Evolutionary conservation across 1,140 invertebrate species (phyloP).

Genomic region (Megathymus violae): DNA sequence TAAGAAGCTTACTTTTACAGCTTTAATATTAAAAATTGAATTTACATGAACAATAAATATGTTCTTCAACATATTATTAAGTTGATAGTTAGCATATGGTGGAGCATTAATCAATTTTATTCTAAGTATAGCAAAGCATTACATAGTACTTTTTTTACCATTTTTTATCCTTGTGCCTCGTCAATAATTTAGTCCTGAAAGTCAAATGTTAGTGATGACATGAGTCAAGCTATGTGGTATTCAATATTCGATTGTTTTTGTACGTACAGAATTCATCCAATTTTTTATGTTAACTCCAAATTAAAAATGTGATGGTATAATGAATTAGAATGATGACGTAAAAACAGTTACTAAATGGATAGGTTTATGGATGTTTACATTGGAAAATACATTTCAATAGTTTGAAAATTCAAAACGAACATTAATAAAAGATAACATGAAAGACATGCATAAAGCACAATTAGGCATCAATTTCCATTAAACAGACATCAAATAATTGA

Average conservation of each 20-base stretch:
- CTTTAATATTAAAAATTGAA: background rate
- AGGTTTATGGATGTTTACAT: background rate
- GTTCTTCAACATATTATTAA: slow-evolving; percentile 8
- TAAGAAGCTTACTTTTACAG: too few relatives aligned
- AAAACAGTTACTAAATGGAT: background rate
- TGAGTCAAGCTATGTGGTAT: slow-evolving; percentile 59
- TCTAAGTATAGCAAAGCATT: slow-evolving; percentile 62
- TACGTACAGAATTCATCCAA: slow-evolving; percentile 9
- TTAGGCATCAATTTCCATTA: slow-evolving; percentile 23
- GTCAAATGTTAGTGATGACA: slow-evolving; percentile 80
- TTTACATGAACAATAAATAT: background rate
- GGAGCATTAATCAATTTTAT: slow-evolving; percentile 52
- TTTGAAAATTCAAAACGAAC: slow-evolving; percentile 21
- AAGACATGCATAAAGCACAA: slow-evolving; percentile 41
- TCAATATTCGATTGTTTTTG: slow-evolving; percentile 37
- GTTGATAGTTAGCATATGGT: slow-evolving; percentile 35
- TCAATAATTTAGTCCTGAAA: slow-evolving; percentile 93
- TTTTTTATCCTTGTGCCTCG: slow-evolving; percentile 92
- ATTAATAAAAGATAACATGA: slow-evolving; percentile 30
- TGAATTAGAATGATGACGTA: slow-evolving; percentile 8
- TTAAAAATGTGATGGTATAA: background rate
- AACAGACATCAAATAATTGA: slow-evolving; percentile 24
- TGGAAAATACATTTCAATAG: slow-evolving; percentile 8
- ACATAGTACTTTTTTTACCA: slow-evolving; percentile 85
- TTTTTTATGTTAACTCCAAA: slow-evolving; percentile 11